Conservation (phyloP, 2,888 invertebrate species). For the Osedax frankpressi region DNA sequence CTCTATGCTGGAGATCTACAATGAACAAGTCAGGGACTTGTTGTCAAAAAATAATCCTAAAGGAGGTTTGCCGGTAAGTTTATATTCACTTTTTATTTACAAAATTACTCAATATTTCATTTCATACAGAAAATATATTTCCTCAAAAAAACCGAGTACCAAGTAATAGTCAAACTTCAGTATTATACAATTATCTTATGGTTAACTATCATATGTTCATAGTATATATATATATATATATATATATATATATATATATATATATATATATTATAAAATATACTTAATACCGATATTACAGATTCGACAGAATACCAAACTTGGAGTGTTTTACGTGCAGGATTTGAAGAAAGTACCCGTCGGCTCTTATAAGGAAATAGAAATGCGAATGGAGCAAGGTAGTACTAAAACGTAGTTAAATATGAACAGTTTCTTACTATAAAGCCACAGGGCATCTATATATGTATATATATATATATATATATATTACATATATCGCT, state of each 20-base stretch:
- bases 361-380: constrained; percentile 45
- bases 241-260: not conserved
- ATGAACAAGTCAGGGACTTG: constrained; percentile 46
- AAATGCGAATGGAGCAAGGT: constrained; percentile 47
- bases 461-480: not conserved
- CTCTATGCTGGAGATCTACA: constrained; percentile 48
- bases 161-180: no score
- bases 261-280: no score
- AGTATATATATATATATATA: not conserved
- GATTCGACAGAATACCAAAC: constrained; percentile 44
- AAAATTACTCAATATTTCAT: not conserved
- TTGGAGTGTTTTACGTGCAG: constrained; percentile 46
- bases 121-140: no score
- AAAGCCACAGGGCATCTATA: no score
- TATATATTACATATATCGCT: no score
- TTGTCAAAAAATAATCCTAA: constrained; percentile 44
- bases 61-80: constrained; percentile 34
- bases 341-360: constrained; percentile 45
- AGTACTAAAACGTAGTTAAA: not conserved
- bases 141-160: no score
- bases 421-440: no score
- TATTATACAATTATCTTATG: no score
- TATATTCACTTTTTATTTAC: not conserved
- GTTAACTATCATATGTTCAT: no score
- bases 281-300: constrained; percentile 18